These are phyloP conservation scores for Astreopora myriophthalma DNA, from an alignment of 64 coral and sea anemone species.

Conservation along the genomic window DNA sequence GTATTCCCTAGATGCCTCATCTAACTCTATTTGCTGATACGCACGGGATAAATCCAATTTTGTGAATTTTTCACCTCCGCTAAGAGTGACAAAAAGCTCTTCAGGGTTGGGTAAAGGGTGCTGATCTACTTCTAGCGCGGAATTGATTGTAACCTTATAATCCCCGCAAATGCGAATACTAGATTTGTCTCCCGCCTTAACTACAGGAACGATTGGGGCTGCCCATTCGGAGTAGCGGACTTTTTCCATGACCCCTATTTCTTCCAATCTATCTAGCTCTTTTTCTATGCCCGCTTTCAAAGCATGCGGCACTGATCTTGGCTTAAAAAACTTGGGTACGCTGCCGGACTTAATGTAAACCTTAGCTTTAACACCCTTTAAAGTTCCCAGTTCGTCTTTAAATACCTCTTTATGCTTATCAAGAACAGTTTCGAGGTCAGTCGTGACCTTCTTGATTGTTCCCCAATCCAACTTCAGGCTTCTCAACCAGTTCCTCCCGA, in stretches of 20 bases:
- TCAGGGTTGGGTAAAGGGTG: background rate
- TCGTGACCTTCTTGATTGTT: too few species aligned
- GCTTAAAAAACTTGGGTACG: too few species aligned
- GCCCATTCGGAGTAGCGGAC: conserved; percentile 55
- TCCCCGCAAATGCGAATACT: conserved; percentile 33
- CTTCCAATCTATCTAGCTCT: conserved; percentile 27
- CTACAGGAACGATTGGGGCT: background rate
- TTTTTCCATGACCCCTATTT: conserved; percentile 40
- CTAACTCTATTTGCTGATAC: conserved; percentile 34
- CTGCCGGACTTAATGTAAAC: too few species aligned
- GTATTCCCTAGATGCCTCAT: background rate
- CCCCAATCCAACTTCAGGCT: too few species aligned
- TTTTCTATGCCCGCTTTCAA: conserved; percentile 17
- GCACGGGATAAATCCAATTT: conserved; percentile 43
- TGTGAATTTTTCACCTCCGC: conserved; percentile 42
- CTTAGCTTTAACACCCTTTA: too few species aligned
- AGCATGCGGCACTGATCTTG: too few species aligned
- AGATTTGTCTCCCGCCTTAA: too few species aligned
- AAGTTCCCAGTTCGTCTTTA: too few species aligned
- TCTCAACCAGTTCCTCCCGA: too few species aligned
- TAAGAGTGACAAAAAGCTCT: conserved; percentile 18
- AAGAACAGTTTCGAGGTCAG: too few species aligned
- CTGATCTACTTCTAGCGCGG: conserved; percentile 36
- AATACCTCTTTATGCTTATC: too few species aligned
- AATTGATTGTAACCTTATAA: conserved; percentile 59